A percentile compares a stretch with the other conserved stretches of the same genome.
Conservation (phyloP, 2,888 invertebrate genomes). For the Odontomyia ornata region DNA sequence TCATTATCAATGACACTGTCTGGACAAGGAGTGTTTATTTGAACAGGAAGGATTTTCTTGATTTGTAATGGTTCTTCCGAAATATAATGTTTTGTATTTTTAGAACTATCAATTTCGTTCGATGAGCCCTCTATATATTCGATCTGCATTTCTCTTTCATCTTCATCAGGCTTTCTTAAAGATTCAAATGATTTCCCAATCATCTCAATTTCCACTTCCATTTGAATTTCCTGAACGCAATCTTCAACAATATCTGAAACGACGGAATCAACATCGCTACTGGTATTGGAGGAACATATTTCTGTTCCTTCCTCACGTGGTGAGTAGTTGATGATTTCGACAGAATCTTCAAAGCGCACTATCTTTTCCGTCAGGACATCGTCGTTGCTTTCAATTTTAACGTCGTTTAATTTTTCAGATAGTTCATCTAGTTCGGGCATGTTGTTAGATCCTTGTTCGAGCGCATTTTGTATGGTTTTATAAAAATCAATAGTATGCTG, state of each 20-base stretch:
- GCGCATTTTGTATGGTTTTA: slow-evolving; percentile 37
- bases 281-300: slow-evolving; percentile 59
- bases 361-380: slow-evolving; percentile 39
- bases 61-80: slow-evolving; percentile 39
- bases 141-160: not conserved
- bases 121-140: not conserved
- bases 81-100: not conserved
- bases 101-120: not conserved
- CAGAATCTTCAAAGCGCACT: slow-evolving; percentile 57
- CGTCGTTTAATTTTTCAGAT: not conserved
- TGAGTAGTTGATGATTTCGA: slow-evolving; percentile 53
- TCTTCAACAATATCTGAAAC: slow-evolving; percentile 59
- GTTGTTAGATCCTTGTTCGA: not conserved
- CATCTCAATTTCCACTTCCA: slow-evolving; percentile 55
- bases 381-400: not conserved
- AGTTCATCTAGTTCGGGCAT: not conserved
- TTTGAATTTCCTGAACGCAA: slow-evolving; percentile 21
- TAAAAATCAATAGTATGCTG: slow-evolving; percentile 60
- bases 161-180: not conserved
- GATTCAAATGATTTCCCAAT: slow-evolving; percentile 36
- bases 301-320: slow-evolving; percentile 54
- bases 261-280: slow-evolving; percentile 60
- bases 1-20: not conserved
- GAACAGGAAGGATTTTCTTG: slow-evolving; percentile 16
- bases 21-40: not conserved